Base-by-base conservation (phyloP, 2,888 invertebrate species). In the Xestia ashworthii region DNA sequence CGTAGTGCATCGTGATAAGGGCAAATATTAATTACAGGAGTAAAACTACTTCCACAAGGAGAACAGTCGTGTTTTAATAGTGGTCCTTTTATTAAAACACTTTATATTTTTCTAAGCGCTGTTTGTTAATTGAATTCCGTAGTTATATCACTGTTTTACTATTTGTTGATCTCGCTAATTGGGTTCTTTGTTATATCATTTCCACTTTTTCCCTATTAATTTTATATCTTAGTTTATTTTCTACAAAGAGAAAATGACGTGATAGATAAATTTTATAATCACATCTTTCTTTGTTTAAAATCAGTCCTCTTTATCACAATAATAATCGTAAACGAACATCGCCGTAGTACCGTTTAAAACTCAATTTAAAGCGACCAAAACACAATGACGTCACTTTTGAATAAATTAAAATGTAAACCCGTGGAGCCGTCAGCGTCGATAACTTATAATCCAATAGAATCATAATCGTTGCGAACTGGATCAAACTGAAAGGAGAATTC, bases 381-480 rank as follows among this genome's bases (percentile, higher is more conserved):
- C 9, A 69, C 25, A 82, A 71, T 22, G 25, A 38, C 53, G 22
- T 55, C 44, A 58, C 71, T 81, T 58, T 75, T 68, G 75, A 82
- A 64, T 68, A 64, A 75, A 73, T 84, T 75, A 55, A 71, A 62
- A 82, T 76, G 76, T 16, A 82, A 79, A 79, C 76, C 50, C 48
- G 5, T 16, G 48, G 55, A 64, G 72, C 41, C 50, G n/a, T 38
- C 25, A 58, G 14, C 58, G 69, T 65, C 74, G 64, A 80, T 82
- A 74, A 71, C 70, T 86, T 74, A 68, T 75, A 76, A 75, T 84
- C 50, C 58, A 66, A 86, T 75, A 76, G 58, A 86, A 75, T 80
- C 25, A 80, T 78, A 85, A 81, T 81, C 76, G 67, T 66, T 65
- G 62, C 32, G 46, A 70, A 85, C 78, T 76, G 66, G 48, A 80